Conservation (phyloP, 1,140 invertebrate genomes). For the Drosophila pallidifrons region DNA sequence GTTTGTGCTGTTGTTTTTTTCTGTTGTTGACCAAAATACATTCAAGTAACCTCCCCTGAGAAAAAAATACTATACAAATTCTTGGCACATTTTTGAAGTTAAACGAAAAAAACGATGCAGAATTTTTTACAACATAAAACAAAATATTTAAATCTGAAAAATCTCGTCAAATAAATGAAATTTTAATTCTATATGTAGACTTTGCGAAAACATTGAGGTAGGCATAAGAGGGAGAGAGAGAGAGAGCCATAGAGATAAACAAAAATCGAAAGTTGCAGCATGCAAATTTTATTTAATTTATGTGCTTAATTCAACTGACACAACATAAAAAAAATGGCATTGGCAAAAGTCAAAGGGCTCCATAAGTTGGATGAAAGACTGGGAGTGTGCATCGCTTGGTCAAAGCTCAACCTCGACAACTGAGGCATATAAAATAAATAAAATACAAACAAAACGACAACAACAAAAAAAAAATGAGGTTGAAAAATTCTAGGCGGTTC, state of each 20-base stretch:
- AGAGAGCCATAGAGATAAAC: not conserved
- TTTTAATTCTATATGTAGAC: slow-evolving; percentile 31
- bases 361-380: not conserved
- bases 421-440: slow-evolving; percentile 5
- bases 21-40: slow-evolving; percentile 31
- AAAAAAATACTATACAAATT: slow-evolving; percentile 18
- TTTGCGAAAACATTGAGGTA: not conserved
- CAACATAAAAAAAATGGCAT: slow-evolving; percentile 17
- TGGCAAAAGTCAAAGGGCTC: slow-evolving; percentile 50
- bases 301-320: slow-evolving; percentile 20
- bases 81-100: not conserved
- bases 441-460: slow-evolving; percentile 9
- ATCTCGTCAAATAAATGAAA: slow-evolving; percentile 38
- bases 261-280: slow-evolving; percentile 34
- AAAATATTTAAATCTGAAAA: slow-evolving; percentile 11
- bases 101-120: slow-evolving; percentile 2
- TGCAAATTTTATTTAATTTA: slow-evolving; percentile 60
- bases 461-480: slow-evolving; percentile 18
- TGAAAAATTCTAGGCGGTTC: not conserved
- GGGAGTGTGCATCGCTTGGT: slow-evolving; percentile 1
- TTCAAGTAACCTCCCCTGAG: slow-evolving; percentile 49
- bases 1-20: too few species aligned
- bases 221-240: not conserved
- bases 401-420: slow-evolving; percentile 13
- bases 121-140: slow-evolving; percentile 39